Conservation (phyloP, 53 echinoderm and acorn worm species). For the Hippasteria phrygiana region DNA sequence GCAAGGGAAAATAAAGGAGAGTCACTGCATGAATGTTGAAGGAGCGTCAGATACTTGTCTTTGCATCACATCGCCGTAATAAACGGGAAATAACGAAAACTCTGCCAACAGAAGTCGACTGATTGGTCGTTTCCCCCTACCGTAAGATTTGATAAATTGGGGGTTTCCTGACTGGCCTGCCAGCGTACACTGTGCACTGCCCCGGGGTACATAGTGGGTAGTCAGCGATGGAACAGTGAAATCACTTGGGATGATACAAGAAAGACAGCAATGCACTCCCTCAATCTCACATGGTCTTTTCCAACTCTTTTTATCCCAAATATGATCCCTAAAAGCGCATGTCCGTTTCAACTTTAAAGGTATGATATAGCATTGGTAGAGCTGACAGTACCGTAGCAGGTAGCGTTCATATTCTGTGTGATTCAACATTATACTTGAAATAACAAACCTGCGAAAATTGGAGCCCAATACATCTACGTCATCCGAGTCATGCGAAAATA, state of each 20-base stretch:
- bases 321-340: too few relatives aligned
- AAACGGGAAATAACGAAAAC: constrained; percentile 52
- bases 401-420: too few relatives aligned
- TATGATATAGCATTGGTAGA: too few relatives aligned
- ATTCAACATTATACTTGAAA: too few relatives aligned
- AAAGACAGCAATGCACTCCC: too few relatives aligned
- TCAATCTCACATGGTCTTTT: too few relatives aligned
- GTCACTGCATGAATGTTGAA: not conserved
- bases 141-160: constrained; percentile 53
- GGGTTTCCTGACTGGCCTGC: constrained; percentile 34
- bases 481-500: too few relatives aligned
- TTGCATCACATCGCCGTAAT: constrained; percentile 27
- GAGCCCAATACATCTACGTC: too few relatives aligned
- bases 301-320: too few relatives aligned
- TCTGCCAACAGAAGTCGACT: constrained; percentile 49
- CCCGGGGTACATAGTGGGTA: not conserved
- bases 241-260: not conserved
- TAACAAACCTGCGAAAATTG: too few relatives aligned
- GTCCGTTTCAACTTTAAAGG: too few relatives aligned
- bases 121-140: constrained; percentile 62
- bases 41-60: not conserved
- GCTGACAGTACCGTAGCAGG: too few relatives aligned
- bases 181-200: constrained; percentile 13
- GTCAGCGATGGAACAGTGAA: not conserved
- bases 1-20: not conserved